phyloP scores from a whole-genome alignment of 1,140 invertebrate species.

The Papilio helenus region DNA sequence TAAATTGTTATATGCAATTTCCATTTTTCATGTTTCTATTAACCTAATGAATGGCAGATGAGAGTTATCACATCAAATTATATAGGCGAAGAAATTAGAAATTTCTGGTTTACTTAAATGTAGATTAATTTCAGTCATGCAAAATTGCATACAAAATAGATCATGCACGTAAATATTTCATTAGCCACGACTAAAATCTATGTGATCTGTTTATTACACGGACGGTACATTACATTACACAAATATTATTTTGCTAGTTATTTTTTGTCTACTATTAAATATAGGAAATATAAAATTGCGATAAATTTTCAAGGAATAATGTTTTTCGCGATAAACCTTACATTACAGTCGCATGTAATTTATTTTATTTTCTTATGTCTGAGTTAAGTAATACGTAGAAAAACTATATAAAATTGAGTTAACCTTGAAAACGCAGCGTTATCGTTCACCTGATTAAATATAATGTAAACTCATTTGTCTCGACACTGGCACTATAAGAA shows the following conservation, averaged over 20 bases:
- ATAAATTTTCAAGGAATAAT: neutral
- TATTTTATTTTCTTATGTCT: neutral
- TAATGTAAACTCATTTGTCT: conserved; percentile 61
- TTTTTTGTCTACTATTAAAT: too few relatives aligned
- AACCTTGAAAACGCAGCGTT: conserved; percentile 51
- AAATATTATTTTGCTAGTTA: neutral
- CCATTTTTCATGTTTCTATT: too few relatives aligned
- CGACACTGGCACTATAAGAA: conserved; percentile 46
- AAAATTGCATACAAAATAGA: neutral
- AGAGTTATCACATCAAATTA: neutral
- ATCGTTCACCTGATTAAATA: conserved; percentile 68
- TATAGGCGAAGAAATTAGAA: neutral
- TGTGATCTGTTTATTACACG: neutral
- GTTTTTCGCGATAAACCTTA: neutral
- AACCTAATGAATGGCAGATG: neutral
- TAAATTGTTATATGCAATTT: neutral
- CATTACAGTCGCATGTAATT: neutral
- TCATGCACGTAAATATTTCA: neutral
- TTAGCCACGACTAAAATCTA: neutral
- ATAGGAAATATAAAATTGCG: too few relatives aligned
- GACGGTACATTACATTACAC: too few relatives aligned
- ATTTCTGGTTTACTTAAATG: too few relatives aligned
- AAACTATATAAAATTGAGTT: conserved; percentile 33
- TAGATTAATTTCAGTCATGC: neutral
- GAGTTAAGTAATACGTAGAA: conserved; percentile 18